Base-by-base conservation (phyloP, 2,113 vertebrate genomes). In the Notothenia coriiceps region DNA sequence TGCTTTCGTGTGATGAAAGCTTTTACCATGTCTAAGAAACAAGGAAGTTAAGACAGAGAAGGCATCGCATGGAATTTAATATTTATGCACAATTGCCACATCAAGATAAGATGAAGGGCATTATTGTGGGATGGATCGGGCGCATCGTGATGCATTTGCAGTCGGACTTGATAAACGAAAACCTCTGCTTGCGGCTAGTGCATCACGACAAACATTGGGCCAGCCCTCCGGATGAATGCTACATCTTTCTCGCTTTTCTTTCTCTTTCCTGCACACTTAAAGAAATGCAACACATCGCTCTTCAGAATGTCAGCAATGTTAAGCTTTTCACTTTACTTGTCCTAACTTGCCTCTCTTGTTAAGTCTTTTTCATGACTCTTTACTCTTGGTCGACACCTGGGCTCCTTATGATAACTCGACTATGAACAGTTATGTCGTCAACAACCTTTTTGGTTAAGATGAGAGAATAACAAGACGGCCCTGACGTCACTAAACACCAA, bases 1-100 rank as follows among this genome's bases (percentile, higher is more conserved):
- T 71, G 81, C 77, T 89, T 90, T 89, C 73, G 51, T 83, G 65
- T 54, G 77, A 74, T 80, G 79, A 71, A 68, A 82, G 80, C 68
- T 72, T 61, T 52, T n/a, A 40, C 63, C n/a, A 35, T 75, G 86
- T 83, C 52, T 49, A 63, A 75, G 70, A 40, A 89, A 89, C 67
- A 72, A 74, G 75, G 78, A 64, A 75, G 70, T 62, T 12, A 70
- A 25, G 56, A 57, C 10, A 46, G 66, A 43, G 44, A 67, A 29
- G 73, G 74, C 80, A 35, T 35, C 79, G 78, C 70, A 61, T 11
- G 20, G 62, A 55, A 62, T 49, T 22, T 55, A 47, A 55, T 33
- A 4, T 79, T 77, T 75, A 60, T 57, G 35, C 60, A 55, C 22
- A 62, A 49, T 50, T 14, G 22, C 77, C 74, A 35, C 84, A 81